Evolutionary conservation across 1,140 invertebrate genomes (phyloP).

Genomic region (Hycleus phaleratus): DNA sequence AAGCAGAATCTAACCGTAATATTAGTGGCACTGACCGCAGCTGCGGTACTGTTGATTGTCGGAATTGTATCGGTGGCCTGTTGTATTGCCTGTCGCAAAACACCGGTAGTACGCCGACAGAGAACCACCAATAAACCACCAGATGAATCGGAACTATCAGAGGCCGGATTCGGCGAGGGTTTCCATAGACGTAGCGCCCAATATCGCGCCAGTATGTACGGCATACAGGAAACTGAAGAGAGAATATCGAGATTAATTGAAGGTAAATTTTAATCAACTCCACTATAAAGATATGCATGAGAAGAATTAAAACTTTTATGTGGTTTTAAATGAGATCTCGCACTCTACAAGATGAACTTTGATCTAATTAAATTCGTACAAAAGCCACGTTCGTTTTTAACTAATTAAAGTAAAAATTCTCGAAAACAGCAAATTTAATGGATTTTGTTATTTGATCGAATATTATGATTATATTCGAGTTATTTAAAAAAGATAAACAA

Average conservation of each 20-base stretch:
- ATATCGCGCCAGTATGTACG: conserved; percentile 38
- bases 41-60: conserved; percentile 33
- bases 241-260: conserved; percentile 30
- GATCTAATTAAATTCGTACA: no score
- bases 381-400: no score
- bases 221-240: conserved; percentile 31
- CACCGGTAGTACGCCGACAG: conserved; percentile 12
- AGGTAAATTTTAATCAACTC: conserved; percentile 12
- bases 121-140: conserved; percentile 30
- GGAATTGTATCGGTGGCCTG: conserved; percentile 29
- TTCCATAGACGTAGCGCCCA: conserved; percentile 37
- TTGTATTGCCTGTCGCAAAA: conserved; percentile 31
- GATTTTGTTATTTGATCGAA: no score
- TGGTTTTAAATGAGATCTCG: no score
- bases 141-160: conserved; percentile 36
- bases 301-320: no score
- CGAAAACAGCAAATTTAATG: no score
- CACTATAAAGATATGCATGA: no score
- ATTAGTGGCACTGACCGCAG: conserved; percentile 30
- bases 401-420: no score
- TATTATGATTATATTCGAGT: no score
- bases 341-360: no score
- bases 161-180: conserved; percentile 37
- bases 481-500: no score
- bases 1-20: conserved; percentile 32